Conservation (phyloP, 2,113 vertebrate species). For the Cephalopterus ornatus region DNA sequence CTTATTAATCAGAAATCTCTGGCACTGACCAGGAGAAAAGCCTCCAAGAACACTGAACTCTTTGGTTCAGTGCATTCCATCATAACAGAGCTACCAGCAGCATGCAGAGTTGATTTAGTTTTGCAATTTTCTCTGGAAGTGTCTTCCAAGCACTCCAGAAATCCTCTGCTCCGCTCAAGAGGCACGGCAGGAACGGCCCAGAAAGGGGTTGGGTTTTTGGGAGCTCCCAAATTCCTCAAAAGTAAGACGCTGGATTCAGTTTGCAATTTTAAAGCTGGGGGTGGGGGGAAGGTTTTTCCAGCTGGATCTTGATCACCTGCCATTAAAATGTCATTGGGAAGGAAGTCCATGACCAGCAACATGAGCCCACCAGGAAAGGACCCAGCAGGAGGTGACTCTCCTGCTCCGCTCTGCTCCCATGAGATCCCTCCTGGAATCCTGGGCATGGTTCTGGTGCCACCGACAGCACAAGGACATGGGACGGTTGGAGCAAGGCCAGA, state of each 20-base stretch:
- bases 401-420: not conserved
- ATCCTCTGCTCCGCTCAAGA: no score
- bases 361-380: not conserved
- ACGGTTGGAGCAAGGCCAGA: not conserved
- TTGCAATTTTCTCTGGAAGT: not conserved
- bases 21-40: not conserved
- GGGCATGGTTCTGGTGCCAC: not conserved
- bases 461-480: not conserved
- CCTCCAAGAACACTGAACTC: conserved; percentile 10
- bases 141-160: not conserved
- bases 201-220: not conserved
- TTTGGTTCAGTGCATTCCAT: not conserved
- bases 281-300: not conserved
- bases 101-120: conserved; percentile 14
- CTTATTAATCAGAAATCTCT: conserved; percentile 27
- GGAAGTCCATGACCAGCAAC: not conserved
- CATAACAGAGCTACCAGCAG: conserved; percentile 3
- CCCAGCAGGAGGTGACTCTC: not conserved
- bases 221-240: not conserved
- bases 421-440: not conserved
- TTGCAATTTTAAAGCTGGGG: not conserved
- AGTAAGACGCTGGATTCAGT: not conserved
- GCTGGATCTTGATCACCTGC: not conserved
- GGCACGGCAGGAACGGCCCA: not conserved
- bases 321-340: not conserved